These are phyloP conservation scores for Perca flavescens DNA, from an alignment of 2,113 vertebrate species.

Conservation along the genomic window DNA sequence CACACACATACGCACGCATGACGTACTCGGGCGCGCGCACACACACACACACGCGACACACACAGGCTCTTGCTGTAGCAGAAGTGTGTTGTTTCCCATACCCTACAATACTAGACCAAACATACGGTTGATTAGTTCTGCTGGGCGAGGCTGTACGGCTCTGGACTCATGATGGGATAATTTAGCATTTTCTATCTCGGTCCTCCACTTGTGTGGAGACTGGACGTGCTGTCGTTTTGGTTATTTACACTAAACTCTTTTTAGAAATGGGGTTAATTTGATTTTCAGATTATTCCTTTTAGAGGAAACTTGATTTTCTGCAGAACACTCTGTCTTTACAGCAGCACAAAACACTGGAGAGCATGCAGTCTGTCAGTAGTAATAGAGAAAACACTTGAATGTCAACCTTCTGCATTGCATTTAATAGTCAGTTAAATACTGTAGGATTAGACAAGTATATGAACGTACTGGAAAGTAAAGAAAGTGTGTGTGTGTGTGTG, in stretches of 20 bases:
- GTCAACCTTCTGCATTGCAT: neutral
- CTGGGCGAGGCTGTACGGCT: constrained; percentile 4
- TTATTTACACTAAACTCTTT: neutral
- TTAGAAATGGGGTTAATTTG: neutral
- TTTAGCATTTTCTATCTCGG: constrained; percentile 35
- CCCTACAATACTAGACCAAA: constrained; percentile 50
- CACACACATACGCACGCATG: constrained; percentile 1
- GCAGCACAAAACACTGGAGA: neutral
- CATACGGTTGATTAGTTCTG: constrained; percentile 49
- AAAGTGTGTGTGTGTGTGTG: neutral
- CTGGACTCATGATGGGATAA: constrained; percentile 26
- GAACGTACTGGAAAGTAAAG: neutral
- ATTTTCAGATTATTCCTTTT: neutral
- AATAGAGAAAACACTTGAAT: neutral
- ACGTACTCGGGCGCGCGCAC: neutral
- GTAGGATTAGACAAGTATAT: neutral
- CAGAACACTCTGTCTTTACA: neutral
- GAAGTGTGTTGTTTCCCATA: constrained; percentile 49
- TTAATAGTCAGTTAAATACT: neutral
- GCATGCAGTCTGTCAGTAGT: neutral
- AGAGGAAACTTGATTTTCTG: neutral
- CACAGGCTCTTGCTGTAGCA: constrained; percentile 18
- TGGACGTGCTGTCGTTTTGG: neutral
- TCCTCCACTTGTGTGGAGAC: neutral
- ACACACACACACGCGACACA: neutral